Evolutionary conservation across 2,888 invertebrate species (phyloP), one percentile per base, ranked within the genome.

Genomic region (Apamea anceps): DNA sequence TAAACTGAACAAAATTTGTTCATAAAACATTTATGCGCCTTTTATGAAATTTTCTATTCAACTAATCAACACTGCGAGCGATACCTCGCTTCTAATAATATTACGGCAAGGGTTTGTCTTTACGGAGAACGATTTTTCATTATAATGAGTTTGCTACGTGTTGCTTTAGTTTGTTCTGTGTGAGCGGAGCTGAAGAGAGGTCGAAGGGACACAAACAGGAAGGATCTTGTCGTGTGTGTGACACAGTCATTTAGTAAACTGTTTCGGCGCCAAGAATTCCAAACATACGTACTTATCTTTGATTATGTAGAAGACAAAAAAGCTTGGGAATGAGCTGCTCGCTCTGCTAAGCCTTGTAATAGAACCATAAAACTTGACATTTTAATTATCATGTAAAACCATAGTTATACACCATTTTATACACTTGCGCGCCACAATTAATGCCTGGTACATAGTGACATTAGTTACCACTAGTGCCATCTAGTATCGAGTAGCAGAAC

Each of bases 21-120:
- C 81, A 78, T 78, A 76, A 85, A 89, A 87, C 75, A 86, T 85
- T 87, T 83, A 62, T 62, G 72, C 42, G 84, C 75, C 81, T 87
- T 89, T 89, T 84, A 78, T 77, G 66, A 88, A 84, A 87, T 88
- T 79, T 83, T 87, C 80, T 77, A 81, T 84, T 87, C 37, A 77
- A 76, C 73, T 87, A 81, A 88, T 85, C 79, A 85, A 81, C 83
- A 71, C 75, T 62, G 82, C 65, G 79, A 76, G 62, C 75, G 77
- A 87, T 80, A 87, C 74, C 65, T 73, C 45, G 48, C n/a, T 75
- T 54, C 21, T 77, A 72, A 71, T 76, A 80, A 70, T 42, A 73
- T 87, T 57, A 71, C 28, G 13, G 67, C 28, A 62, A 37, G 32
- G 28, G 25, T 81, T 87, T 81, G 66, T 75, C 63, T 80, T 80